Percentiles rank a stretch among this genome's conserved stretches.
Evolutionary conservation across 2,888 invertebrate genomes (phyloP).

Genomic region (Amblyjoppa proteus): DNA sequence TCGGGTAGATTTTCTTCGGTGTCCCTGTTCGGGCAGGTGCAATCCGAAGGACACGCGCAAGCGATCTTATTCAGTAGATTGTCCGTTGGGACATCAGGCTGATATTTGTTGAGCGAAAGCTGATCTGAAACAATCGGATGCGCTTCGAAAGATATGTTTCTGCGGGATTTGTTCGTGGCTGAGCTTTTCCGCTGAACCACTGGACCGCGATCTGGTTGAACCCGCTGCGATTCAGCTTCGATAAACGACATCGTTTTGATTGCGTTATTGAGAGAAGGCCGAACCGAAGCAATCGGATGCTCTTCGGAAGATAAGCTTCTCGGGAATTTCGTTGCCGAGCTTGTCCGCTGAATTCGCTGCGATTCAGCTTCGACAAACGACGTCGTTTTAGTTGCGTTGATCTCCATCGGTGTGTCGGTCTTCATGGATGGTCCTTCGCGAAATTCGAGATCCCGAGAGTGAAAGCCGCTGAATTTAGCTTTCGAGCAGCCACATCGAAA

Average conservation of each 20-base stretch:
- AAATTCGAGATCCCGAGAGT: too few species aligned
- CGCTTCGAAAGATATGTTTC: constrained; percentile 4
- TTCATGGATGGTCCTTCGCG: too few species aligned
- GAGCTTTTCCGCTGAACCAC: background rate
- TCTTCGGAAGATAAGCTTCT: constrained; percentile 5
- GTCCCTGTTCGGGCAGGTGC: constrained; percentile 45
- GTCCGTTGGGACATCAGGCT: background rate
- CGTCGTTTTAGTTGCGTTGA: background rate
- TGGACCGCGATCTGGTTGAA: background rate
- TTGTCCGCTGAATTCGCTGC: background rate
- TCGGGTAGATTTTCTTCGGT: background rate
- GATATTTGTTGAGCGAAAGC: background rate
- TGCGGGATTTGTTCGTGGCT: constrained; percentile 1
- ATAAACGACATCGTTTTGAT: background rate
- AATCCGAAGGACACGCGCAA: constrained; percentile 57
- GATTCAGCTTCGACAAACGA: background rate
- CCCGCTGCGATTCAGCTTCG: background rate
- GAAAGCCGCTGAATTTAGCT: too few species aligned
- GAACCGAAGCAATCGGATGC: constrained; percentile 32
- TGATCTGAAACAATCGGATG: constrained; percentile 35
- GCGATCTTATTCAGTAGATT: background rate
- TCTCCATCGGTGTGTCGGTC: background rate
- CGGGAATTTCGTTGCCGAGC: background rate
- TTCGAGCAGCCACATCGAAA: too few species aligned
- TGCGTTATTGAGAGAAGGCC: background rate